Conservation (phyloP, 2,888 invertebrate genomes). For the Apodemia mormo region DNA sequence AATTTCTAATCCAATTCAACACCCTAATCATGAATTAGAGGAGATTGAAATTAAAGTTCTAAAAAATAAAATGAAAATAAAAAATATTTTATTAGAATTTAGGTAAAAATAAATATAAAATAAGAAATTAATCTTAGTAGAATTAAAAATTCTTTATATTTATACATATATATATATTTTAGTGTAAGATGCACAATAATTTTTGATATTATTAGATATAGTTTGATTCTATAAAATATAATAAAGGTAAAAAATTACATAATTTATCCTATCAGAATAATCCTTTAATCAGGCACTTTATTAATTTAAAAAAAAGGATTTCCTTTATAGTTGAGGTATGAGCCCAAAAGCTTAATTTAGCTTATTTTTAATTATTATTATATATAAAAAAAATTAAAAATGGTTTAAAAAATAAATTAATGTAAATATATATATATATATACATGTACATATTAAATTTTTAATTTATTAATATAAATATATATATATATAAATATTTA, state of each 20-base stretch:
- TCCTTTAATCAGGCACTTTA: constrained; percentile 74
- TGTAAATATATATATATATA: constrained; percentile 10
- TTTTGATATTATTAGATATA: constrained; percentile 83
- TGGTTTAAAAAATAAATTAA: background rate
- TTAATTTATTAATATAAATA: constrained; percentile 14
- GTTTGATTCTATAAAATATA: constrained; percentile 84
- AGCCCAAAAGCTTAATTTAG: constrained; percentile 84
- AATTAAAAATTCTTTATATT: constrained; percentile 38
- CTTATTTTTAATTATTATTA: constrained; percentile 61
- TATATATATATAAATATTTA: background rate
- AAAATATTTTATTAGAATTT: constrained; percentile 77
- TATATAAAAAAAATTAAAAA: constrained; percentile 21
- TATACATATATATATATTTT: constrained; percentile 59
- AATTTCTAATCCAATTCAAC: constrained; percentile 84
- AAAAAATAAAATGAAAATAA: constrained; percentile 75
- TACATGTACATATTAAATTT: constrained; percentile 19
- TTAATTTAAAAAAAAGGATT: constrained; percentile 68
- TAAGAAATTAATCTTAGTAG: constrained; percentile 52
- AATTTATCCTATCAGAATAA: constrained; percentile 73
- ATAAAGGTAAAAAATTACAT: constrained; percentile 76
- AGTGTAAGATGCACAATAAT: constrained; percentile 83
- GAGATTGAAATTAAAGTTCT: constrained; percentile 68
- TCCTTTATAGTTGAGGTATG: constrained; percentile 82
- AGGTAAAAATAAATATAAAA: constrained; percentile 30
- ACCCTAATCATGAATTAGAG: constrained; percentile 64